Base-by-base conservation (phyloP, 1,140 invertebrate species). In the Steinernema khuongi region DNA sequence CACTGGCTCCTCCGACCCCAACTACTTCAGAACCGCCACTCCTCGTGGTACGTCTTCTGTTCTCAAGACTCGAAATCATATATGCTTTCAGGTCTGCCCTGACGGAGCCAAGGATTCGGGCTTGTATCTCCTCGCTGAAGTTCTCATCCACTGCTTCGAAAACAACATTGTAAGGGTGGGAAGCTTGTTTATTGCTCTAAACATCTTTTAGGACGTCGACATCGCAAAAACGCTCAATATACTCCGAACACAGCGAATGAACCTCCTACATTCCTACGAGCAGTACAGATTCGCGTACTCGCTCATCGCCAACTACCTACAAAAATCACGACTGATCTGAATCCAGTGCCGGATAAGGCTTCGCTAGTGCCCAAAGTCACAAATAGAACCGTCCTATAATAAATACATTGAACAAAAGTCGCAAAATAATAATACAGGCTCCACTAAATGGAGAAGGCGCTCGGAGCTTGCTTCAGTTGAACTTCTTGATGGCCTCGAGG, bases 401-500 rank as follows among this genome's bases (percentile, higher is more conserved):
- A 22, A 7, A 22, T n/a, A 60, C 50, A 60, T 4, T n/a, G 50
- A 7, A 22, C 2, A 17, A 60, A 11, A 60, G 4, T n/a, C n/a
- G n/a, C n/a, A n/a, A n/a, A 14, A 60, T 26, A 60, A 26, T 60
- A 26, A 14, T 14, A 60, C 19, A 60, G 19, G 19, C 26, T 26
- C 4, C 19, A 17, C 22, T n/a, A 14, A 60, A 60, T 4, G 36
- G 36, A 41, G 36, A 41, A 41, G 36, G 36, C 36, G 26, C 11
- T n/a, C n/a, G n/a, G n/a, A n/a, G n/a, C n/a, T n/a, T n/a, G n/a
- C n/a, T 7, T 22, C 19, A 60, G 26, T 60, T 36, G 67, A 72
- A 77, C 26, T 77, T 77, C 70, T 72, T 43, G 30, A 77, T 67
- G 60, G 77, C 77, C 1, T 17, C 71, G 1, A 68, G 66, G 19